Percentiles rank a stretch among this genome's conserved stretches.
phyloP scores from a whole-genome alignment of 2,888 invertebrate species.

The Eupsilia transversa region DNA sequence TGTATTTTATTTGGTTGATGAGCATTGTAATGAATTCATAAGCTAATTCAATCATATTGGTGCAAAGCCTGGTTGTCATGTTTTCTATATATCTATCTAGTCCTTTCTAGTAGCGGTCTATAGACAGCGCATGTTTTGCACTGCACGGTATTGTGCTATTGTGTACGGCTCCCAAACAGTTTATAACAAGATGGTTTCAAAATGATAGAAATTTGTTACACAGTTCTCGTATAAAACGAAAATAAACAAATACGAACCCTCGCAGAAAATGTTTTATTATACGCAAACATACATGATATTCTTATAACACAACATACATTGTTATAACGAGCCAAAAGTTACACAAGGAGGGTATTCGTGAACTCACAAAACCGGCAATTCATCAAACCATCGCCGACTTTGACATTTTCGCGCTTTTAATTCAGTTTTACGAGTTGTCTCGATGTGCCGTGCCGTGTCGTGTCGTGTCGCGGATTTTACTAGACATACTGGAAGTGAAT shows the following conservation, averaged over 20 bases:
- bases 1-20: background rate
- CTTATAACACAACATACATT: constrained; percentile 39
- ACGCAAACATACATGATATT: constrained; percentile 45
- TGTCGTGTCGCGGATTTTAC: constrained; percentile 33
- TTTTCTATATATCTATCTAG: no score
- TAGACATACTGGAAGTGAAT: constrained; percentile 47
- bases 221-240: constrained; percentile 3
- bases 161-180: background rate
- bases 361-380: constrained; percentile 83
- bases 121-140: background rate
- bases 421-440: constrained; percentile 74
- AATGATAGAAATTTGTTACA: constrained; percentile 6
- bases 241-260: background rate
- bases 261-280: constrained; percentile 17
- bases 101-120: background rate
- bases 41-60: background rate
- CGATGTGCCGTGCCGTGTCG: constrained; percentile 24
- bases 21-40: background rate
- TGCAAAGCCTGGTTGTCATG: background rate
- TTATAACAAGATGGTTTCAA: background rate
- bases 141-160: background rate
- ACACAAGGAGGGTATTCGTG: constrained; percentile 62
- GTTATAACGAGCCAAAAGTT: constrained; percentile 72
- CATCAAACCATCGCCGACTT: constrained; percentile 80
- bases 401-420: constrained; percentile 80